Conservation (phyloP, 2,888 invertebrate species). For the Seira sanloemensis region DNA sequence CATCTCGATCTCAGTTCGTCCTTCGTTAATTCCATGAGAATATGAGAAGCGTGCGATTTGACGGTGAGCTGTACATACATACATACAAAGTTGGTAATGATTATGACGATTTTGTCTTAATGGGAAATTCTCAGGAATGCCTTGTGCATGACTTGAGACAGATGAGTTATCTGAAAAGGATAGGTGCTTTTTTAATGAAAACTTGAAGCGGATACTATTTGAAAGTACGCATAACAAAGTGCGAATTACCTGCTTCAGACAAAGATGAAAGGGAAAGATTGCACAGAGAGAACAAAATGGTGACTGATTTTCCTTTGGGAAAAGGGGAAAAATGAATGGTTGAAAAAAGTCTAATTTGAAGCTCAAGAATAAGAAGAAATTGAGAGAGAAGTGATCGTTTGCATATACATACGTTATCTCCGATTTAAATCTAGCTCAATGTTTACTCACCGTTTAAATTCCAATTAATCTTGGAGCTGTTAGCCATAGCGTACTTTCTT, state of each 20-base stretch:
- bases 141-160: no score
- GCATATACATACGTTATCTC: background rate
- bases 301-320: background rate
- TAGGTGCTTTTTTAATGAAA: no score
- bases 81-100: background rate
- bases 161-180: no score
- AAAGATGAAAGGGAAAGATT: background rate
- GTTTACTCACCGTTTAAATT: background rate
- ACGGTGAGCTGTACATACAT: no score
- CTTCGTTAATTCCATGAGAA: background rate
- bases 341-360: no score
- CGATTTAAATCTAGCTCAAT: background rate
- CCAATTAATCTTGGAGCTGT: background rate
- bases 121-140: background rate
- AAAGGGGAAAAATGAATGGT: background rate
- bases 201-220: no score
- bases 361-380: background rate
- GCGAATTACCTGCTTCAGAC: background rate
- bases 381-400: background rate
- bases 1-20: no score
- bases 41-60: background rate
- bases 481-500: background rate
- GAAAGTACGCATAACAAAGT: no score
- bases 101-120: background rate
- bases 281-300: no score